Conservation (phyloP, 2,113 vertebrate genomes). For the Chunga burmeisteri region DNA sequence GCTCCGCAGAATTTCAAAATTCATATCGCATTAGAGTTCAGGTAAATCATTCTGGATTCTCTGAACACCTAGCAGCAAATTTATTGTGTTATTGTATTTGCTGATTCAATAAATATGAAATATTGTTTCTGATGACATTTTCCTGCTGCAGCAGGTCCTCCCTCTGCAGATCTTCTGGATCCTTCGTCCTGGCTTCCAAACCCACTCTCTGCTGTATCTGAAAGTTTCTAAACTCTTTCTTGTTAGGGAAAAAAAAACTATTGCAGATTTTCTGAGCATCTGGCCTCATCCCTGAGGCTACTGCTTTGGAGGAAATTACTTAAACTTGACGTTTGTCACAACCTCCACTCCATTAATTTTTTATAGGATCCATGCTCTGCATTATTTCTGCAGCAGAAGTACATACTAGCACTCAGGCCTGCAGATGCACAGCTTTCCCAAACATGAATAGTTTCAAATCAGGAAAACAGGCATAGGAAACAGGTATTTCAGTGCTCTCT, state of each 20-base stretch:
- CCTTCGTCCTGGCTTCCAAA: not conserved
- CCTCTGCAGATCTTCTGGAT: not conserved
- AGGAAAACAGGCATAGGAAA: not conserved
- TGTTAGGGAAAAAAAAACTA: not conserved
- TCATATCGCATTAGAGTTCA: not conserved
- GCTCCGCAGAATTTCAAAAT: not conserved
- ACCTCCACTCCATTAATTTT: not conserved
- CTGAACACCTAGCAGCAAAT: not conserved
- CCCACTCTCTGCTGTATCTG: not conserved
- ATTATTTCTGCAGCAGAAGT: not conserved
- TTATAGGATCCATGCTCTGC: not conserved
- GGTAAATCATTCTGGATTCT: not conserved
- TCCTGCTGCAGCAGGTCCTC: not conserved
- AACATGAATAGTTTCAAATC: not conserved
- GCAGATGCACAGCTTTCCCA: not conserved
- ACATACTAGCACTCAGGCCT: not conserved
- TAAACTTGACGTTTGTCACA: not conserved
- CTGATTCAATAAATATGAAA: not conserved
- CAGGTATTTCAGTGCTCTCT: not conserved
- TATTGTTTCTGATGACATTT: not conserved
- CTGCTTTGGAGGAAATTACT: not conserved
- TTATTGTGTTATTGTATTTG: not conserved
- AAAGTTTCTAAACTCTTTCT: not conserved
- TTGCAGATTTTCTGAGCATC: not conserved
- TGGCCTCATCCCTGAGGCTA: not conserved